Evolutionary conservation across 1,140 invertebrate genomes (phyloP).

Genomic region (Acromyrmex echinatior): DNA sequence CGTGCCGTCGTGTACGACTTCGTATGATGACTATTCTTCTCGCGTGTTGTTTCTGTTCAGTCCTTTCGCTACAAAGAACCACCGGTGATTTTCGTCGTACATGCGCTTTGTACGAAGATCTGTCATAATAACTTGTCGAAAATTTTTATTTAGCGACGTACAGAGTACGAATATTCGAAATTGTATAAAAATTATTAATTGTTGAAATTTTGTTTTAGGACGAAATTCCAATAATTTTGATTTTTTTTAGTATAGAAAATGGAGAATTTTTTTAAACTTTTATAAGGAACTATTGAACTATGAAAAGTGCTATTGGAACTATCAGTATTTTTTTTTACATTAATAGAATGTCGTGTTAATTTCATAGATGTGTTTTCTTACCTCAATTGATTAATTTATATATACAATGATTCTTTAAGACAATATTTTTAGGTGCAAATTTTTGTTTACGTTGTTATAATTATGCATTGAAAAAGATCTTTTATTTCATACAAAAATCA

Average conservation of each 20-base stretch:
- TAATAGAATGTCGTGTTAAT: too few species aligned
- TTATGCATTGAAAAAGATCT: background rate
- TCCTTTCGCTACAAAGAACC: background rate
- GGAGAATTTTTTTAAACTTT: too few species aligned
- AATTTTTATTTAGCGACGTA: background rate
- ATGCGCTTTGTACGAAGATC: background rate
- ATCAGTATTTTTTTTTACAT: too few species aligned
- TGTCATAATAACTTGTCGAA: background rate
- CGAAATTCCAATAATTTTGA: too few species aligned
- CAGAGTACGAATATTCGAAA: too few species aligned
- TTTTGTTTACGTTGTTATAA: background rate
- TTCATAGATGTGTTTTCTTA: background rate
- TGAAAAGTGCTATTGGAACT: too few species aligned
- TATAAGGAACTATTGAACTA: too few species aligned
- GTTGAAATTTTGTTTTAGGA: too few species aligned
- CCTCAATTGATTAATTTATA: background rate
- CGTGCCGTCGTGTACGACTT: conserved; percentile 8
- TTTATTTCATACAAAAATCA: too few species aligned
- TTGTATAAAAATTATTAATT: too few species aligned
- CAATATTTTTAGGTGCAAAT: background rate
- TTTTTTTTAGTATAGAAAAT: too few species aligned
- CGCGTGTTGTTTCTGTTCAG: conserved; percentile 1
- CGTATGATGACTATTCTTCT: background rate
- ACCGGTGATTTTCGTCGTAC: background rate
- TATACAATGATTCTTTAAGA: background rate